phyloP scores from a whole-genome alignment of 2,797 vertebrate genomes.

The Hipposideros larvatus region DNA sequence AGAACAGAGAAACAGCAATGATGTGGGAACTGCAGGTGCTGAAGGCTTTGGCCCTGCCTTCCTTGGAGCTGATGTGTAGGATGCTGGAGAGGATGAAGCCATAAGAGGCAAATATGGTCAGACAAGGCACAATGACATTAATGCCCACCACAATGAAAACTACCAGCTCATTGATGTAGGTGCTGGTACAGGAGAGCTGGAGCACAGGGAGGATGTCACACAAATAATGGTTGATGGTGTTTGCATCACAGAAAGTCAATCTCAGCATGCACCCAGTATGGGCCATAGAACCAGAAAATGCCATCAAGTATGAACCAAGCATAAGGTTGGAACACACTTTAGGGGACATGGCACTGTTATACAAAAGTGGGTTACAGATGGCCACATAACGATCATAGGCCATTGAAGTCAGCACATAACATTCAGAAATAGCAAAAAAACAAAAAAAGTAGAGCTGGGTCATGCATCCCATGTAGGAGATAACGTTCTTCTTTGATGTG shows the following conservation, averaged over 20 bases:
- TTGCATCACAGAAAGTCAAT: conserved; percentile 66
- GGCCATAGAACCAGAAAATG: not conserved
- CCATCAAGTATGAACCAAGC: conserved; percentile 50
- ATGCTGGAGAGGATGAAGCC: conserved; percentile 71
- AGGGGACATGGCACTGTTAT: conserved; percentile 56
- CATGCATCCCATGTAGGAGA: conserved; percentile 72
- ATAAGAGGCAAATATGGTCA: conserved; percentile 73
- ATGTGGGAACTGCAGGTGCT: conserved; percentile 82
- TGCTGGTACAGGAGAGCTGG: conserved; percentile 43
- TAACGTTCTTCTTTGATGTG: conserved; percentile 39
- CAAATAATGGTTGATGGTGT: conserved; percentile 70
- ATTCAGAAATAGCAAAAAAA: conserved; percentile 69
- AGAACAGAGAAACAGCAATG: conserved; percentile 75
- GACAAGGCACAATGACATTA: conserved; percentile 27
- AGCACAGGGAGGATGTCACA: conserved; percentile 68
- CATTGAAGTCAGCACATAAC: conserved; percentile 63
- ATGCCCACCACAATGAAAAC: conserved; percentile 35
- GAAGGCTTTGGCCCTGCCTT: conserved; percentile 75
- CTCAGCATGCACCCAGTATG: conserved; percentile 57
- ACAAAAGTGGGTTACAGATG: conserved; percentile 76
- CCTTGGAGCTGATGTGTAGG: conserved; percentile 62
- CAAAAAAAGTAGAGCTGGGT: conserved; percentile 65
- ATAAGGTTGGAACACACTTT: conserved; percentile 43
- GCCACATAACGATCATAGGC: conserved; percentile 63
- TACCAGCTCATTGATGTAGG: not conserved